Evolutionary conservation across 2,113 vertebrate genomes (phyloP), one percentile per base, ranked within the genome.

Genomic region (Corydoras sp.): DNA sequence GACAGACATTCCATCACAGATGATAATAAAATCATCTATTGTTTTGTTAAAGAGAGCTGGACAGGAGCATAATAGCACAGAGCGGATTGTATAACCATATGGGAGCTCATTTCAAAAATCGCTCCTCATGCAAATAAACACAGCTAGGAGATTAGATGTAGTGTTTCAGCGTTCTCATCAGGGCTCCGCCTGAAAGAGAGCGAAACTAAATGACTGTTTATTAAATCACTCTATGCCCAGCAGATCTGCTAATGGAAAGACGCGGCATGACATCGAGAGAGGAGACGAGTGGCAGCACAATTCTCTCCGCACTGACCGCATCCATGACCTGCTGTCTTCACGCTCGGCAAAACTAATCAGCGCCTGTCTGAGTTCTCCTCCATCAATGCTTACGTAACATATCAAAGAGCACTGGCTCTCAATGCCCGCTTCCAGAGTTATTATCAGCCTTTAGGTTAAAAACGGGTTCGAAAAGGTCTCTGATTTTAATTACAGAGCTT

Each of bases 111-210:
- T 2, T 75, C 77, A 79, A 72, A 79, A 81, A 77, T 68, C 76
- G 60, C 58, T 59, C 59, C 72, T 74, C 68, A 69, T 81, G 78
- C 72, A 79, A 81, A 78, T 78, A 81, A 81, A 84, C 81, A 79
- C 71, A 82, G 79, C 55, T 66, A 65, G 56, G 73, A 77, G 79
- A 74, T 80, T 77, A 75, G 81, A 82, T 83, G 73, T 72, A 80
- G 77, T 83, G 67, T 72, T 81, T 78, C 79, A 81, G 77, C 76
- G 65, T 79, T 83, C 80, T 81, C 80, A 82, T 83, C 81, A 81
- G 70, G 70, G 72, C 68, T 62, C 73, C 51, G 62, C 69, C 58
- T 71, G 79, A 72, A 70, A 56, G 73, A 54, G 76, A 78, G 80
- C 76, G 62, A 81, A 84, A 81, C 58, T 53, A 80, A 80, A 76